Base-by-base conservation (phyloP, 2,113 vertebrate genomes). In the Aegithalos caudatus region DNA sequence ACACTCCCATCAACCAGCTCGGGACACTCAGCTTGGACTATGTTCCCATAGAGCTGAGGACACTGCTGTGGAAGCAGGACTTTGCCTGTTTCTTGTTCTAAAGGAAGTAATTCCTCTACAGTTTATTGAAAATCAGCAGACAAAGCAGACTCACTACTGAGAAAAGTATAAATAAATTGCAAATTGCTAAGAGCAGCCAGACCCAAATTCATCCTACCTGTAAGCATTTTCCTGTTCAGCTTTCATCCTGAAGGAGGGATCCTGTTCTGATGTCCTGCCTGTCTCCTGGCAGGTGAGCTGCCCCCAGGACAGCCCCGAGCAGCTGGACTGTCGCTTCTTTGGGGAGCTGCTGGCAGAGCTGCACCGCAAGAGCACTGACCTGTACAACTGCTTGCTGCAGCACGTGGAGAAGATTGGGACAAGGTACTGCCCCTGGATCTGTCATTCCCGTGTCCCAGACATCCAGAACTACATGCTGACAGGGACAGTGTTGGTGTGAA, bases 311-410 rank as follows among this genome's bases (percentile, higher is more conserved):
- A 56, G 25, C 1, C 94, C 90, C 0, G 95, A 97, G 80, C 99
- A 99, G 96, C 74, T 99, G 96, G 99, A 99, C 96, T 99, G 98
- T 5, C 98, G 99, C 33, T 99, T 98, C 97, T 99, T 99, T 1
- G 99, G 99, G 2, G 99, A 99, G 95, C 98, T 99, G 79, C 98
- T 99, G 71, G 99, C 99, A 0, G 99, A 99, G 21, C 98, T 99
- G 91, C 98, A 98, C 97, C 98, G 98, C 94, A 99, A 99, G 97
- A 99, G 98, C 98, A 97, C 71, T 0, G 99, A 99, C 96, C 97
- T 99, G 86, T 97, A 99, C 98, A 97, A 97, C 81, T 99, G 98
- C 93, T 97, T 99, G 82, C 97, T 98, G 3, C 98, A 99, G 70
- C 98, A 99, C 18, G 98, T 99, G 95, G 96, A 98, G 74, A 99